Percentiles rank a stretch among this genome's conserved stretches.
phyloP scores from a whole-genome alignment of 2,797 vertebrate species.

The Clamator glandarius region DNA sequence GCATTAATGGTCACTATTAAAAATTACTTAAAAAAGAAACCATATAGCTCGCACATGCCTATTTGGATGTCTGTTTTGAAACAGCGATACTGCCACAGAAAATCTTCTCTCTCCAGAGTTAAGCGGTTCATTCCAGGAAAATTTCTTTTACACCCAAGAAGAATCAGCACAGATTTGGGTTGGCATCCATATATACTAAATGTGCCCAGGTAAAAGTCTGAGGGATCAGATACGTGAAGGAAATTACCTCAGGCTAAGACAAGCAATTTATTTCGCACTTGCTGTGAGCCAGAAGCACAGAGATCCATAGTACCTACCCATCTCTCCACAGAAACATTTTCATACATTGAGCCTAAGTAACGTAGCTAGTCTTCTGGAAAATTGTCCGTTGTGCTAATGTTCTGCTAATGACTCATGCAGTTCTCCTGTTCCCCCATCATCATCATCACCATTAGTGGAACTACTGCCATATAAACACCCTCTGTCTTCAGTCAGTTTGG shows the following conservation, averaged over 20 bases:
- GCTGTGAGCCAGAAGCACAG: not conserved
- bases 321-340: not conserved
- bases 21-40: not conserved
- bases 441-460: not conserved
- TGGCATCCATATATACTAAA: not conserved
- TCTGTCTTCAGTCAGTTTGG: fast-evolving
- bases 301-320: not conserved
- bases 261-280: constrained; percentile 1
- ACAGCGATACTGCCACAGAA: not conserved
- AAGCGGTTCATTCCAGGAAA: not conserved
- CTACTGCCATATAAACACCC: not conserved
- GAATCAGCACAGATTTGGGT: not conserved
- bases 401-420: not conserved
- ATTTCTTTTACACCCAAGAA: not conserved
- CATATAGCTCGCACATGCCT: not conserved
- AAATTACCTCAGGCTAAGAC: constrained; percentile 11
- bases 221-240: not conserved
- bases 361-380: not conserved
- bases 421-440: not conserved
- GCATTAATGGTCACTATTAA: not conserved
- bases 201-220: not conserved
- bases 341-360: not conserved
- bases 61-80: not conserved
- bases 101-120: not conserved
- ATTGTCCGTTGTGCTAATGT: not conserved